Evolutionary conservation across 2,797 vertebrate species (phyloP).

Genomic region (Salmo trutta): DNA sequence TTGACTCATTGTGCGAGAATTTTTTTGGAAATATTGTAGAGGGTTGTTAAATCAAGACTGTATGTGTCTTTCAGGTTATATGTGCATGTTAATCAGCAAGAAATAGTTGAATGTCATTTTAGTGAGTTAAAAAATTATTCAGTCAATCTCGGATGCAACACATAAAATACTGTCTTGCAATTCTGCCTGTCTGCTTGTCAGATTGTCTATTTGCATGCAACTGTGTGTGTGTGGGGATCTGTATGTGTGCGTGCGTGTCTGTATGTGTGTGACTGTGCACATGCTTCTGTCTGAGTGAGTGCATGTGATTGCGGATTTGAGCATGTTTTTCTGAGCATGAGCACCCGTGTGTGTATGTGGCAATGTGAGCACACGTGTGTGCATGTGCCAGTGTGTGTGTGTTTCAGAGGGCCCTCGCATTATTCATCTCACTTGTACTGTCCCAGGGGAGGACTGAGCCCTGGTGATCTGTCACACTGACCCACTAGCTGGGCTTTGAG

Average conservation of each 20-base stretch:
- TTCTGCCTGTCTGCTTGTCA: not conserved
- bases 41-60: constrained; percentile 4
- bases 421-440: not conserved
- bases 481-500: constrained; percentile 61
- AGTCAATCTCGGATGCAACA: constrained; percentile 41
- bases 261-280: not conserved
- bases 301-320: not conserved
- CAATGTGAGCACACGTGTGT: constrained; percentile 26
- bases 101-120: constrained; percentile 34
- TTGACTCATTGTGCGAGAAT: not conserved
- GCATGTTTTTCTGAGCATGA: not conserved
- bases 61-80: constrained; percentile 28
- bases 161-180: constrained; percentile 38
- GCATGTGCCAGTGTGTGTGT: not conserved
- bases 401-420: constrained; percentile 8
- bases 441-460: constrained; percentile 31
- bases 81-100: constrained; percentile 43
- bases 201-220: not conserved
- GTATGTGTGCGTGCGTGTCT: not conserved
- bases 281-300: not conserved
- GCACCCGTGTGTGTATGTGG: constrained; percentile 11
- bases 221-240: too few species aligned
- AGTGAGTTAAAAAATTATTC: constrained; percentile 49
- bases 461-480: constrained; percentile 63
- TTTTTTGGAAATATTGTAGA: not conserved